Conservation (phyloP, 2,113 vertebrate species). For the Dunckerocampus dactyliophorus region DNA sequence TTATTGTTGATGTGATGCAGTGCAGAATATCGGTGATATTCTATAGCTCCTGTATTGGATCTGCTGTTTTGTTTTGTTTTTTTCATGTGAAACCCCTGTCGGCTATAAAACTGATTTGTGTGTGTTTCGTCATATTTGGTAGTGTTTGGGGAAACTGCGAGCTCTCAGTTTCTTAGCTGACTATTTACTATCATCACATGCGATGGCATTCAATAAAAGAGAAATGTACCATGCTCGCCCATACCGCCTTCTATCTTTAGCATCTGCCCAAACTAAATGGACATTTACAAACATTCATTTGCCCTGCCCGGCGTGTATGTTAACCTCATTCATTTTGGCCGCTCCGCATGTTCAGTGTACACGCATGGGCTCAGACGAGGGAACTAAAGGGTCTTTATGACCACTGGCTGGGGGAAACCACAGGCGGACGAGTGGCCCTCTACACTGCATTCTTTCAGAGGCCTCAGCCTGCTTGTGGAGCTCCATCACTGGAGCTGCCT, state of each 20-base stretch:
- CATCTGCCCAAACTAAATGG: constrained; percentile 64
- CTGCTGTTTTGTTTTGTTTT: too few species aligned
- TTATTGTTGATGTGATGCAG: too few species aligned
- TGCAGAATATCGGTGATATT: too few species aligned
- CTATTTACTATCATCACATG: constrained; percentile 21
- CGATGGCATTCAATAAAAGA: constrained; percentile 45
- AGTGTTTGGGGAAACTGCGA: neutral
- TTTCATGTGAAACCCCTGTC: too few species aligned
- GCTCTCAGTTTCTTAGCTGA: neutral
- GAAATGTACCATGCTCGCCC: constrained; percentile 55
- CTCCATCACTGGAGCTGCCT: constrained; percentile 61
- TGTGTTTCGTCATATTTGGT: constrained; percentile 10
- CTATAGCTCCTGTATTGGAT: too few species aligned
- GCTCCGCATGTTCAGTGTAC: constrained; percentile 68
- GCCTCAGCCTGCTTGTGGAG: constrained; percentile 50
- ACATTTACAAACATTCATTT: constrained; percentile 70
- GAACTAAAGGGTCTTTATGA: constrained; percentile 73
- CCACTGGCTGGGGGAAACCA: constrained; percentile 63
- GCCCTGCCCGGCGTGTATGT: constrained; percentile 61
- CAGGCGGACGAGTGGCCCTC: constrained; percentile 66
- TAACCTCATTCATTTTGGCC: constrained; percentile 71
- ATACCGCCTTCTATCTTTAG: constrained; percentile 69
- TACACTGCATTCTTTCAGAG: constrained; percentile 74
- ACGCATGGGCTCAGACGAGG: constrained; percentile 44
- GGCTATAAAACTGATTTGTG: too few species aligned